Conservation (phyloP, 2,113 vertebrate species). For the Rhinolophus sinicus region DNA sequence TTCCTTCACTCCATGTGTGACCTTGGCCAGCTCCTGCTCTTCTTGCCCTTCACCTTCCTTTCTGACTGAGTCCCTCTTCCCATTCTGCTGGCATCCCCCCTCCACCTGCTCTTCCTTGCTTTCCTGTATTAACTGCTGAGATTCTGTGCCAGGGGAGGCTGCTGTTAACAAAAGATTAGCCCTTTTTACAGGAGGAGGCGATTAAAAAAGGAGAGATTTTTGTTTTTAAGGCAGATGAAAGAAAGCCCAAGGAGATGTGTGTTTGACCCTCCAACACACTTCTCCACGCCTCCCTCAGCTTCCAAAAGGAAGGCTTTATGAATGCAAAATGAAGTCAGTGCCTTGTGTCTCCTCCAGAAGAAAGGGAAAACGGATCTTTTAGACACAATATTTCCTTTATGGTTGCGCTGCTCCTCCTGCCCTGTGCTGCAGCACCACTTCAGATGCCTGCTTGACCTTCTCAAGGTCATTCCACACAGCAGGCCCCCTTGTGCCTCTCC, state of each 20-base stretch:
- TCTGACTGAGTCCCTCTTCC: neutral
- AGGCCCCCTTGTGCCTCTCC: neutral
- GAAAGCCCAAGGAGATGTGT: constrained; percentile 86
- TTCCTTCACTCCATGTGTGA: neutral
- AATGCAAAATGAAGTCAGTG: constrained; percentile 87
- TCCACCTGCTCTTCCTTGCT: neutral
- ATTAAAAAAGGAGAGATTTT: constrained; percentile 79
- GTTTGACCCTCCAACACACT: constrained; percentile 86
- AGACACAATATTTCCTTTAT: constrained; percentile 84
- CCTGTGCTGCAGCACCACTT: constrained; percentile 57
- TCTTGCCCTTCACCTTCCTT: neutral
- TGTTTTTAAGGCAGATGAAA: constrained; percentile 87
- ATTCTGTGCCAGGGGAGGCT: constrained; percentile 76
- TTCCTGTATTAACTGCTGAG: constrained; percentile 81
- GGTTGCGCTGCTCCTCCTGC: constrained; percentile 50
- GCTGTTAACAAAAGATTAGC: constrained; percentile 84
- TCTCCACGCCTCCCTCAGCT: constrained; percentile 86
- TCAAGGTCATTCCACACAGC: constrained; percentile 77
- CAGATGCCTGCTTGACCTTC: constrained; percentile 81
- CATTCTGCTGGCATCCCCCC: neutral
- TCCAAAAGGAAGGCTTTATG: constrained; percentile 87
- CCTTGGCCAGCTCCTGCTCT: rapidly evolving
- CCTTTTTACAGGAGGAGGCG: constrained; percentile 75
- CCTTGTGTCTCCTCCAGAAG: constrained; percentile 82
- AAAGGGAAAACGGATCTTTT: constrained; percentile 82